Percentiles rank a stretch among this genome's conserved stretches.
Conservation (phyloP, 2,113 vertebrate genomes). For the Piprites chloris region DNA sequence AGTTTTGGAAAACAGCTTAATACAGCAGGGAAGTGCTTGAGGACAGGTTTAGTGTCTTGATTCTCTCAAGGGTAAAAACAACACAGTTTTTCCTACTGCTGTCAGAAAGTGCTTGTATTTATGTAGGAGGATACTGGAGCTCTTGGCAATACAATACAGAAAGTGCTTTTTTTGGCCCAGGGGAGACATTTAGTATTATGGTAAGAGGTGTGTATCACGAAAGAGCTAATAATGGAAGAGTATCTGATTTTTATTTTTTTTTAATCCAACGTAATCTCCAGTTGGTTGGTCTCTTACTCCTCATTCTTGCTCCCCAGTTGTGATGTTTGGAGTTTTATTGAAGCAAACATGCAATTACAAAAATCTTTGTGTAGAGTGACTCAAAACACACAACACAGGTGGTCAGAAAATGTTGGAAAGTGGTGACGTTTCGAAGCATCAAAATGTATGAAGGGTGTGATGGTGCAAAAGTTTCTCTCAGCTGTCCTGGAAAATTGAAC, state of each 20-base stretch:
- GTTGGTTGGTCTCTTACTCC: not conserved
- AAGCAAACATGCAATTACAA: not conserved
- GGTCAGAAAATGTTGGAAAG: not conserved
- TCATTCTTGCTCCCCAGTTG: not conserved
- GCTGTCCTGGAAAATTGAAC: not conserved
- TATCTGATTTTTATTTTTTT: not conserved
- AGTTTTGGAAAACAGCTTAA: not conserved
- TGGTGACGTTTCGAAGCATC: not conserved
- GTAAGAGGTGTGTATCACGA: not conserved
- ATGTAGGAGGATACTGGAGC: not conserved
- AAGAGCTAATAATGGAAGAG: not conserved
- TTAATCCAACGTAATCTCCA: not conserved
- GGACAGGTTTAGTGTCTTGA: not conserved
- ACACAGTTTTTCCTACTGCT: not conserved
- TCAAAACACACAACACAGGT: not conserved
- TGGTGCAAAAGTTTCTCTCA: not conserved
- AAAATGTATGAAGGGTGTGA: not conserved
- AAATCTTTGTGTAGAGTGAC: not conserved
- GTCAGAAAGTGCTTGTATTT: not conserved
- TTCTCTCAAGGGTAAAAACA: not conserved
- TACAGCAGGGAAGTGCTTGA: not conserved
- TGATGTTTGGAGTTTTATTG: not conserved
- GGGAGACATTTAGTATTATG: not conserved
- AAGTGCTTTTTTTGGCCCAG: constrained; percentile 1
- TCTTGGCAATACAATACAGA: not conserved